Evolutionary conservation across 2,797 vertebrate genomes (phyloP).

Genomic region (Cheirogaleus major): DNA sequence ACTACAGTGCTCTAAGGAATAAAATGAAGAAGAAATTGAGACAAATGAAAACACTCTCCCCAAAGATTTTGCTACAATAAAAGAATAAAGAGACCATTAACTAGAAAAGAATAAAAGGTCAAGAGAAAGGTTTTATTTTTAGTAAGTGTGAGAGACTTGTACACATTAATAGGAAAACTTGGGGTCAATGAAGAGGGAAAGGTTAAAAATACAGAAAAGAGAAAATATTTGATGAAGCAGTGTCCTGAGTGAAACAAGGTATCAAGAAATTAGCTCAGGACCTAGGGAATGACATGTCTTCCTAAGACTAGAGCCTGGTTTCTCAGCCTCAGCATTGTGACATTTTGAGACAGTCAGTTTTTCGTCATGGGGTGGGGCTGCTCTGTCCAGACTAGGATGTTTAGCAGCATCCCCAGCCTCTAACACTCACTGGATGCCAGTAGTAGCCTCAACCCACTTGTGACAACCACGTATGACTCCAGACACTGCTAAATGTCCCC

Average conservation of each 20-base stretch:
- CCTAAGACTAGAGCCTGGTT: not conserved
- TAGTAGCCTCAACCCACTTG: no score
- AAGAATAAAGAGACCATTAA: not conserved
- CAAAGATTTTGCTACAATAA: not conserved
- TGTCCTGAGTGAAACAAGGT: not conserved
- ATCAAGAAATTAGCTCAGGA: not conserved
- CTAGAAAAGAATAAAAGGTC: not conserved
- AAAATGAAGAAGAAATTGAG: not conserved
- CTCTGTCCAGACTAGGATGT: accelerated
- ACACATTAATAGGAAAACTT: not conserved
- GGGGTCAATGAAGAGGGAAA: not conserved
- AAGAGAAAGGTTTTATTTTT: not conserved
- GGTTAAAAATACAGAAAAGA: not conserved
- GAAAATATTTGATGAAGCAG: not conserved
- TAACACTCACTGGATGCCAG: not conserved
- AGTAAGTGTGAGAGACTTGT: not conserved
- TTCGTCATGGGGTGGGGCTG: accelerated
- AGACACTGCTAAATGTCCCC: not conserved
- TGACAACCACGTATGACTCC: not conserved
- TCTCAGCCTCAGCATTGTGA: not conserved
- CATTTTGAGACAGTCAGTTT: not conserved
- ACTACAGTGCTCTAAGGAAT: not conserved
- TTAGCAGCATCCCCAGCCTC: not conserved
- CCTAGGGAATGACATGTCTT: accelerated
- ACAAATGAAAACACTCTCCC: not conserved